Evolutionary conservation across 2,113 vertebrate species (phyloP).

Genomic region (Pterocles gutturalis): DNA sequence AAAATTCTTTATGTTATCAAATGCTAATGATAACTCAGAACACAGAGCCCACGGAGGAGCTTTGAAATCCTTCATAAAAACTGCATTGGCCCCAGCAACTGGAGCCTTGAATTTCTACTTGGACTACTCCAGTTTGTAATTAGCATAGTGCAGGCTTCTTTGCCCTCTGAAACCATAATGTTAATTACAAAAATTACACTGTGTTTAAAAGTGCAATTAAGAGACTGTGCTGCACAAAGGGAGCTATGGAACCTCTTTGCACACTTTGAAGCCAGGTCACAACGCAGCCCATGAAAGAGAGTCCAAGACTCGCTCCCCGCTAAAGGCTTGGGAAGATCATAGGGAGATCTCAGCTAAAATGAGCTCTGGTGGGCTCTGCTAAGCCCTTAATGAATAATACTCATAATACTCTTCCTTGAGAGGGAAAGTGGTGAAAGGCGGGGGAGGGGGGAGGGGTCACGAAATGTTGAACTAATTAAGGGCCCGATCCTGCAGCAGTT

Average conservation of each 20-base stretch:
- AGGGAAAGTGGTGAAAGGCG: conserved; percentile 11
- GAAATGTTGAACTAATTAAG: conserved; percentile 36
- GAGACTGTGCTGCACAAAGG: conserved; percentile 80
- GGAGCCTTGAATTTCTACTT: conserved; percentile 77
- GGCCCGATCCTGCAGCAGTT: neutral
- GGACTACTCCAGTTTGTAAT: conserved; percentile 78
- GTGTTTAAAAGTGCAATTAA: conserved; percentile 88
- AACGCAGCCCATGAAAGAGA: conserved; percentile 78
- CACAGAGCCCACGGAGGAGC: conserved; percentile 75
- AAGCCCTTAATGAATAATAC: conserved; percentile 69
- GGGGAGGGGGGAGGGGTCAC: neutral
- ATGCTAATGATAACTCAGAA: conserved; percentile 83
- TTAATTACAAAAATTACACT: conserved; percentile 89
- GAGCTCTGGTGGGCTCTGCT: conserved; percentile 67
- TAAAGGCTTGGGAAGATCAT: conserved; percentile 77
- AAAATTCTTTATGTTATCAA: conserved; percentile 84
- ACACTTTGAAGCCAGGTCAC: conserved; percentile 85
- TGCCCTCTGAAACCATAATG: conserved; percentile 87
- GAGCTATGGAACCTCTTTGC: conserved; percentile 82
- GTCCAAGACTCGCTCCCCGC: conserved; percentile 73
- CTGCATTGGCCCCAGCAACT: conserved; percentile 73
- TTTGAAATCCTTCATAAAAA: conserved; percentile 85
- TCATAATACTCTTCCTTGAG: conserved; percentile 69
- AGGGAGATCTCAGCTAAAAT: conserved; percentile 67
- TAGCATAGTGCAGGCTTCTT: conserved; percentile 83